Evolutionary conservation across 1,140 invertebrate species (phyloP), one percentile per base, ranked within the genome.

Genomic region (Macrocentrus cingulum): DNA sequence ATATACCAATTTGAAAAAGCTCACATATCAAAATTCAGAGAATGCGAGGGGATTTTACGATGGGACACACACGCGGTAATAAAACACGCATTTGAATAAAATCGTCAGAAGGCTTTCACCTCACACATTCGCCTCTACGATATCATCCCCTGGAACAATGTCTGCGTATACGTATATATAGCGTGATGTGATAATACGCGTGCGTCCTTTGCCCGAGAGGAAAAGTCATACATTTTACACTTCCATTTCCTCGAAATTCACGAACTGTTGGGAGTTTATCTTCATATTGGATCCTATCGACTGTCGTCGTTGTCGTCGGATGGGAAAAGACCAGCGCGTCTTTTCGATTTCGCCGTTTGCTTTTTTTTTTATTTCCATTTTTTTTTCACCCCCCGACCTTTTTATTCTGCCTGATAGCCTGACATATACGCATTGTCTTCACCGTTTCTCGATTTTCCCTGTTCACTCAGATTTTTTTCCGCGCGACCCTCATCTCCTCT

Each of bases 261-360:
- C 59, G 50, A 65, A 65, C 53, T 60, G 44, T 60, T 45, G 9
- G 34, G 50, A 66, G 61, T 71, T 71, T 69, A 74, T 71, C 64
- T 64, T 59, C 60, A 18, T 54, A 49, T 25, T 23, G 59, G 49
- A 60, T 59, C 64, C 57, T 60, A 68, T 70, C 62, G 65, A 68
- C 61, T 73, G 16, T 41, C 34, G 58, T 20, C 20, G 46, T 60
- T 73, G 16, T 41, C 34, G 58, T 20, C 20, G 46, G 15, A 36
- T 44, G 42, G 45, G 34, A 16, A 18, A n/a, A 13, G 41, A 32
- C 37, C n/a, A 15, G 42, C 45, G 22, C 49, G 37, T 37, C 18
- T 23, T 48, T 36, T 58, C 52, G 32, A 51, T 51, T 42, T 32
- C 54, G 29, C 44, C 29, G 50, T 46, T 32, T 36, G 62, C 44